Evolutionary conservation across 2,888 invertebrate species (phyloP), one percentile per base, ranked within the genome.

Genomic region (Drosophila prolongata): DNA sequence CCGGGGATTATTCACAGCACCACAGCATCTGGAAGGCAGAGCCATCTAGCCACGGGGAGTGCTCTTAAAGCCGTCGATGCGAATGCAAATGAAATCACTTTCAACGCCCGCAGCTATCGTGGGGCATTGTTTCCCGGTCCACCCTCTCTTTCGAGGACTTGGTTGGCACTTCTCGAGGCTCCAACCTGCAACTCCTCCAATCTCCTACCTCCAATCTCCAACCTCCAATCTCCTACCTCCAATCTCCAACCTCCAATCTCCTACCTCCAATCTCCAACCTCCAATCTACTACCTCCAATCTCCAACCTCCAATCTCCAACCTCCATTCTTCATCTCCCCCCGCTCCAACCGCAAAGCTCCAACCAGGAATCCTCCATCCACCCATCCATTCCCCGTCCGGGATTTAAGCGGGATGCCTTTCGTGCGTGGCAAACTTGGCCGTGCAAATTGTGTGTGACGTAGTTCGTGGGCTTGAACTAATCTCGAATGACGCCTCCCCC

Each of bases 371-470:
- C 30, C 30, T 8, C 30, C 30, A 8, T 0, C 30, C 8, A 6
- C 27, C 42, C 34, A 49, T 42, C 19, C 35, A 27, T n/a, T 27
- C 19, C n/a, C 34, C 49, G 19, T 49, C 42, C 50, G 50, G 30
- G 49, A 30, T 38, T 53, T 46, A 14, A 16, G 34, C 37, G 6
- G 10, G 10, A 34, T 16, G 19, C 53, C n/a, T 14, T 54, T 74
- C 74, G 64, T 73, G 56, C 65, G 53, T 72, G 71, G 47, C 43
- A 38, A 64, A 30, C 56, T 34, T 52, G 44, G 75, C 61, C 52
- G 61, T 79, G 73, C 77, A 79, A 78, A 79, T 79, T 61, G 59
- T 54, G 58, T 54, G 67, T 50, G 72, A 59, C 60, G 68, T 54
- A 68, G 38, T 16, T 16, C 2, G 1, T 11, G 4, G 37, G 24